phyloP scores from a whole-genome alignment of 1,140 invertebrate species.

The Psilanteris sp. region DNA sequence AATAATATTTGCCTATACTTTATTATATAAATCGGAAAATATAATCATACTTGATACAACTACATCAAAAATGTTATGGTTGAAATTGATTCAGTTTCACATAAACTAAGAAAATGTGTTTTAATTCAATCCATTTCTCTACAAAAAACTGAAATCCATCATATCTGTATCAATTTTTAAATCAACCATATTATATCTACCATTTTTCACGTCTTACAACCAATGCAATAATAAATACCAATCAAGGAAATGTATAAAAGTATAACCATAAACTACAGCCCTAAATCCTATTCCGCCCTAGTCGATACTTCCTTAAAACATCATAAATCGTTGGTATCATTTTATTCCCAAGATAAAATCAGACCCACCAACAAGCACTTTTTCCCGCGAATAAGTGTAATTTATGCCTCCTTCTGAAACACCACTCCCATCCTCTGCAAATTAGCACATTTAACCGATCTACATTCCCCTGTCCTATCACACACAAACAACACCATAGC shows the following conservation, averaged over 20 bases:
- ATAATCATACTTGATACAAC: too few species aligned
- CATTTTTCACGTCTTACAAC: too few species aligned
- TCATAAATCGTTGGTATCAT: conserved; percentile 34
- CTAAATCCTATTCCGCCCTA: background rate
- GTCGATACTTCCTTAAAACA: conserved; percentile 29
- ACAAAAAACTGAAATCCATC: too few species aligned
- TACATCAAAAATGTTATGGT: too few species aligned
- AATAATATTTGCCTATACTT: too few species aligned
- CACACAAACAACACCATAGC: conserved; percentile 5
- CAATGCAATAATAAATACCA: conserved; percentile 2
- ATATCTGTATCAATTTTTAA: too few species aligned
- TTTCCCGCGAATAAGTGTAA: conserved; percentile 12
- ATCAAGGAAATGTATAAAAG: conserved; percentile 3
- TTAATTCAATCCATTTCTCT: too few species aligned
- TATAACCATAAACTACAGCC: conserved; percentile 14
- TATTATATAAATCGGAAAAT: too few species aligned
- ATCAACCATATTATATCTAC: too few species aligned
- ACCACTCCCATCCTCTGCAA: conserved; percentile 19
- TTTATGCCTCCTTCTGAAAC: conserved; percentile 15
- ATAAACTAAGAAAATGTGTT: too few species aligned
- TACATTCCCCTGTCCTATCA: conserved; percentile 4
- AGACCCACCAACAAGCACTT: conserved; percentile 20
- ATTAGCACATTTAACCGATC: conserved; percentile 46
- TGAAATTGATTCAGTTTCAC: too few species aligned
- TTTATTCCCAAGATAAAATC: conserved; percentile 47